These are phyloP conservation scores for Paracanthobrama guichenoti DNA, from an alignment of 2,113 vertebrate species.

Conservation along the genomic window DNA sequence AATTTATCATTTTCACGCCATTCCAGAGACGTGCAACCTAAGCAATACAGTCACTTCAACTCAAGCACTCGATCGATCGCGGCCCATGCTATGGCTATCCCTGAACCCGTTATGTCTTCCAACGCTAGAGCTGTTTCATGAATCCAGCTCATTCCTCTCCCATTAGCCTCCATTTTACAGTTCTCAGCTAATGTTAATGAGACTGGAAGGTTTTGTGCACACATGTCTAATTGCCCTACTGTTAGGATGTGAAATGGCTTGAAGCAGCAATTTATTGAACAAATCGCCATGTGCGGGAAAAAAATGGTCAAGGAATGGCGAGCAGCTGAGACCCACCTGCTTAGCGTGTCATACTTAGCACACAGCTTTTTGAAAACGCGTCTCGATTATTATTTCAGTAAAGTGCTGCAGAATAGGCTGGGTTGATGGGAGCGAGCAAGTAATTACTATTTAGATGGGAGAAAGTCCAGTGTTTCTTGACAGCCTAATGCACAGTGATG, in stretches of 20 bases:
- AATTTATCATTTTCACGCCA: conserved; percentile 74
- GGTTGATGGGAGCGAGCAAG: conserved; percentile 22
- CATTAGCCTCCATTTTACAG: conserved; percentile 57
- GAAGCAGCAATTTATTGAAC: conserved; percentile 69
- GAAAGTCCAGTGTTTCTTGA: conserved; percentile 18
- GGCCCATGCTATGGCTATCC: conserved; percentile 60
- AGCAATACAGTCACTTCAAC: conserved; percentile 70
- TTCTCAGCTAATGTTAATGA: conserved; percentile 70
- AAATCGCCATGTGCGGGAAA: conserved; percentile 66
- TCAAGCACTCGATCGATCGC: conserved; percentile 70
- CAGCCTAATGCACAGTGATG: conserved; percentile 30
- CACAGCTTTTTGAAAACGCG: conserved; percentile 62
- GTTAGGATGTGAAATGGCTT: conserved; percentile 63
- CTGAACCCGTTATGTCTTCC: conserved; percentile 60
- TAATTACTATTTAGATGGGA: conserved; percentile 37
- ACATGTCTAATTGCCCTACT: conserved; percentile 71
- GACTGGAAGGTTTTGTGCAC: conserved; percentile 68
- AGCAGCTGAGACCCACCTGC: conserved; percentile 63
- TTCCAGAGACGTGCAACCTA: conserved; percentile 68
- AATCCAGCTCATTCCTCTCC: conserved; percentile 50
- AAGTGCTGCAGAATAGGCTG: conserved; percentile 32
- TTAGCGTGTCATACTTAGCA: conserved; percentile 63
- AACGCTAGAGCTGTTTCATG: conserved; percentile 60
- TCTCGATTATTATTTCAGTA: conserved; percentile 46
- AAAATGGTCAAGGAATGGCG: conserved; percentile 67